Conservation (phyloP, 2,113 vertebrate genomes). For the Corythaixoides concolor region DNA sequence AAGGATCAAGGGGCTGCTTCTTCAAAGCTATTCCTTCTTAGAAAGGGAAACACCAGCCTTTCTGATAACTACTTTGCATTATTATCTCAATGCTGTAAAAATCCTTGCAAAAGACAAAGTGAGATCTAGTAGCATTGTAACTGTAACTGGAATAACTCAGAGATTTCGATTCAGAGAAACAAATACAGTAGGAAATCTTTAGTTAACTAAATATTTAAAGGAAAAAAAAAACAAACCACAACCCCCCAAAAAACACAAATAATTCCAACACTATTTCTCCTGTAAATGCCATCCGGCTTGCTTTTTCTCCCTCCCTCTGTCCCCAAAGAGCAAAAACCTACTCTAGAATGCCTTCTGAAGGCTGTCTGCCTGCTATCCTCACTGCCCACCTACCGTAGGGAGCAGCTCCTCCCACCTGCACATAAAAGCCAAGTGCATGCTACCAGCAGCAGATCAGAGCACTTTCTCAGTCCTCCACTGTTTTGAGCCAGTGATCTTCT, state of each 20-base stretch:
- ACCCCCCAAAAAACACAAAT: background rate
- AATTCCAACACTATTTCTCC: background rate
- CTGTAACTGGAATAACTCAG: background rate
- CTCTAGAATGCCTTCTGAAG: constrained; percentile 61
- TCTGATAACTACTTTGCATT: background rate
- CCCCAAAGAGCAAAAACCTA: constrained; percentile 60
- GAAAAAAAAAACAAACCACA: background rate
- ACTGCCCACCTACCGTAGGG: constrained; percentile 82
- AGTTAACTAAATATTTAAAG: background rate
- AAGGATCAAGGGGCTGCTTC: background rate
- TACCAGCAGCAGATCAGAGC: constrained; percentile 80
- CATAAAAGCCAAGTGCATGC: constrained; percentile 93
- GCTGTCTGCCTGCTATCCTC: constrained; percentile 62
- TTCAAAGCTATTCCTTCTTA: background rate
- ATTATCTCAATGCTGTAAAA: background rate
- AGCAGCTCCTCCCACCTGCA: constrained; percentile 90
- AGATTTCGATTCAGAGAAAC: background rate
- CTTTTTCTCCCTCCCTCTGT: background rate
- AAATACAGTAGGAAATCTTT: background rate
- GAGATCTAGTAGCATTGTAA: background rate
- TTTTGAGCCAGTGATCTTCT: constrained; percentile 77
- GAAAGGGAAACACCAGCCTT: background rate
- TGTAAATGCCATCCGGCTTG: background rate
- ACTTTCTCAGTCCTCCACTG: constrained; percentile 75
- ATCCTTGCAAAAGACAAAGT: background rate